phyloP scores from a whole-genome alignment of 2,888 invertebrate genomes.

The Pandemis corylana region DNA sequence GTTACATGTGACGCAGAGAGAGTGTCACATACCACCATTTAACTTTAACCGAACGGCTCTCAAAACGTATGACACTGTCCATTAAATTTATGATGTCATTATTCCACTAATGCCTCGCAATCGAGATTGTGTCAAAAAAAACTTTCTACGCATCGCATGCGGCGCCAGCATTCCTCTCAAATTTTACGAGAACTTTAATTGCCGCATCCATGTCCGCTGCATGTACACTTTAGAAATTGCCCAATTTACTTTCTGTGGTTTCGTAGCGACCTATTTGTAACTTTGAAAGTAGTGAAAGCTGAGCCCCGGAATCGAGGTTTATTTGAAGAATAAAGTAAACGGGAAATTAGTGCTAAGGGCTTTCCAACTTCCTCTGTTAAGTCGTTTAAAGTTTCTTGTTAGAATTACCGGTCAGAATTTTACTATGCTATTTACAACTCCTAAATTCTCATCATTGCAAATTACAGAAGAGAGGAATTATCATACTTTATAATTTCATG shows the following conservation, averaged over 20 bases:
- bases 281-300: not conserved
- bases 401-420: not conserved
- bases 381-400: not conserved
- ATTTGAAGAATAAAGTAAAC: slow-evolving; percentile 11
- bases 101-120: slow-evolving; percentile 8
- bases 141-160: slow-evolving; percentile 12
- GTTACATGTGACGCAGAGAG: not conserved
- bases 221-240: slow-evolving; percentile 23
- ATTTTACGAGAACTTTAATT: slow-evolving; percentile 8
- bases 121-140: slow-evolving; percentile 16
- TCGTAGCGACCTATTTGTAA: slow-evolving; percentile 23
- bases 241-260: slow-evolving; percentile 36
- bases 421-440: not conserved
- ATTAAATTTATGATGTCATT: slow-evolving; percentile 17
- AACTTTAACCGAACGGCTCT: not conserved
- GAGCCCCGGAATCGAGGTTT: not conserved
- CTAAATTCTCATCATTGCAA: too few species aligned
- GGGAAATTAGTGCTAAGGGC: not conserved
- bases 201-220: not conserved
- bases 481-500: too few species aligned
- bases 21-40: not conserved
- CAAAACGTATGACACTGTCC: slow-evolving; percentile 1
- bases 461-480: too few species aligned
- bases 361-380: not conserved
- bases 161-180: slow-evolving; percentile 3